Base-by-base conservation (phyloP, 2,888 invertebrate genomes). In the Leucoma salicis region DNA sequence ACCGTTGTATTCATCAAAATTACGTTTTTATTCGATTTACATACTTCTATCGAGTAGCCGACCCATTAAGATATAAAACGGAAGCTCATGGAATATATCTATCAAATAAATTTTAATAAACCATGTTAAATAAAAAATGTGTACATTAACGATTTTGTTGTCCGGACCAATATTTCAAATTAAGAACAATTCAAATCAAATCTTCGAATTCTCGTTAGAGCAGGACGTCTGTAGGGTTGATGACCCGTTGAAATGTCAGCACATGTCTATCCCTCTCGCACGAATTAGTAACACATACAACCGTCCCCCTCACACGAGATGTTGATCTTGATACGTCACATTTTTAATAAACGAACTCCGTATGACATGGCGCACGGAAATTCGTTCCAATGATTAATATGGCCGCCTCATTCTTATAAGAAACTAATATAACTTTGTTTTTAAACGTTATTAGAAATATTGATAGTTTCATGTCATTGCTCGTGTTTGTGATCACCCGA, bases 241-340 rank as follows among this genome's bases (percentile, higher is more conserved):
- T 88, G 87, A 89, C 88, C 89, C 81, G 81, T 81, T 86, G 86
- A 87, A 86, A 89, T 86, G 86, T 87, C 86, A 86, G 85, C 80
- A 78, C 74, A 70, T 69, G 50, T 72, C 77, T 62, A 54, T 85
- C 87, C 77, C 78, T 57, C 73, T 88, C 78, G 45, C 66, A 62
- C 83, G 46, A 55, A 28, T 55, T 45, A 57, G 54, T 57, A 57
- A 57, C 56, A 57, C 63, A 70, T 72, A 70, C 70, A 57, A 58
- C 42, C 65, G 72, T 87, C 81, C 70, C 78, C 54, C 73, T 86
- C 74, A 53, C 56, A 58, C 81, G 71, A 85, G 86, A 88, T 87
- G 87, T 86, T 88, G 89, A 89, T 89, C 89, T 89, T 87, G 87
- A 89, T 88, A 89, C 88, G 88, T 89, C 89, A 88, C 81, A 86